phyloP scores from a whole-genome alignment of 2,113 vertebrate genomes.

The Pogona vitticeps region DNA sequence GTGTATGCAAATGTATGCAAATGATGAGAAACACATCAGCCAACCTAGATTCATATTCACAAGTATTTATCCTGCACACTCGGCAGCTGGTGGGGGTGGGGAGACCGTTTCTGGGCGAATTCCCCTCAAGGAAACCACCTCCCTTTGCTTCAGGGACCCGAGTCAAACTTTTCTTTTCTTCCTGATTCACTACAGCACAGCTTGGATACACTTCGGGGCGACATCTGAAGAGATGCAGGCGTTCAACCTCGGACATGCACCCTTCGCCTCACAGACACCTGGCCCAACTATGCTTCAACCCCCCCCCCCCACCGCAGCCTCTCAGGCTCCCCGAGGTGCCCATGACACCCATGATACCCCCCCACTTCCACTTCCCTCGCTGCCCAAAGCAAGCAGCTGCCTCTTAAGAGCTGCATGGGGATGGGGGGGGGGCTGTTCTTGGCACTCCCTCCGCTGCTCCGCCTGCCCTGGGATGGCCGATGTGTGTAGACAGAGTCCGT shows the following conservation, averaged over 20 bases:
- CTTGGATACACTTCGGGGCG: no score
- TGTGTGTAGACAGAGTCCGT: no score
- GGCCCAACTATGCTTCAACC: no score
- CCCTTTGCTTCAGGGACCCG: background rate
- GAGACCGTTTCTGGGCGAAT: background rate
- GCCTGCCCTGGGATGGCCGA: no score
- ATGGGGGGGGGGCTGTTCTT: no score
- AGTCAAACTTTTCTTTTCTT: background rate
- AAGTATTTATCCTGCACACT: background rate
- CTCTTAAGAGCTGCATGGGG: no score
- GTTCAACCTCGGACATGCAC: background rate
- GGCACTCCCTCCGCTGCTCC: no score
- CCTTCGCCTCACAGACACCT: background rate
- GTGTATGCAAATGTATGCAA: no score
- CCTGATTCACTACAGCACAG: background rate
- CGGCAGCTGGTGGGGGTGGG: no score
- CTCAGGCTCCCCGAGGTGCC: background rate
- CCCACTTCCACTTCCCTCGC: no score
- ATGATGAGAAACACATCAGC: background rate
- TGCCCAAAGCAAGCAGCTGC: conserved; percentile 53
- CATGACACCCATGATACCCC: no score
- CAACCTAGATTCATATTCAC: background rate
- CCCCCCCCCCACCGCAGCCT: background rate
- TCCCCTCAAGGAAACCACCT: background rate
- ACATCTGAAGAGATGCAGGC: background rate